These are phyloP conservation scores for Sympetrum striolatum DNA, from an alignment of 2,888 invertebrate genomes.

Conservation along the genomic window DNA sequence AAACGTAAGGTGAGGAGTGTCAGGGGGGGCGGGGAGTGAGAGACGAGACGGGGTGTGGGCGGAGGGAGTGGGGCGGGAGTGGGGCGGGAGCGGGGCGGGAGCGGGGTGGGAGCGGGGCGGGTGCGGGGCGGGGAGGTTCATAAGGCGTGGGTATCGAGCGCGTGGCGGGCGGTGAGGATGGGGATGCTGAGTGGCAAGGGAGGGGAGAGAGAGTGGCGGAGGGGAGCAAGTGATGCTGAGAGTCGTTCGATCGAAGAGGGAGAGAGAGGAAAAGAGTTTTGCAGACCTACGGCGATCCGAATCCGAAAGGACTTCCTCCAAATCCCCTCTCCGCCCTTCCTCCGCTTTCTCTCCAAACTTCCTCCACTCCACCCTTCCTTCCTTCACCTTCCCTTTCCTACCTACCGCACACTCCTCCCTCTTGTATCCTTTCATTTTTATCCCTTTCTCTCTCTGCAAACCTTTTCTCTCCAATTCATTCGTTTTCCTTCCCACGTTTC, in stretches of 20 bases:
- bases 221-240: background rate
- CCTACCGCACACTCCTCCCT: background rate
- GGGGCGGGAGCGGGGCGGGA: too few species aligned
- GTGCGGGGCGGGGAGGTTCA: background rate
- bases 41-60: background rate
- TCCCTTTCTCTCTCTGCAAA: background rate
- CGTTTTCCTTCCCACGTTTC: background rate
- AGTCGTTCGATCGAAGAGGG: conserved; percentile 23
- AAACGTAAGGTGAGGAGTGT: background rate
- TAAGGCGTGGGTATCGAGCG: conserved; percentile 40
- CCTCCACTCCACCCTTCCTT: background rate
- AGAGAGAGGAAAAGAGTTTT: background rate
- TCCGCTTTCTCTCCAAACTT: background rate
- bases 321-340: background rate
- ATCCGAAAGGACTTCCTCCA: background rate
- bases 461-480: background rate
- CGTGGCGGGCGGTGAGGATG: background rate
- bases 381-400: background rate
- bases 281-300: background rate
- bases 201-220: background rate
- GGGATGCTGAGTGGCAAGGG: background rate
- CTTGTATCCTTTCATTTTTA: background rate
- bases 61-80: too few species aligned
- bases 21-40: too few species aligned
- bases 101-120: background rate